phyloP scores from a whole-genome alignment of 1,140 invertebrate species.

The Stegodyphus mimosarum region DNA sequence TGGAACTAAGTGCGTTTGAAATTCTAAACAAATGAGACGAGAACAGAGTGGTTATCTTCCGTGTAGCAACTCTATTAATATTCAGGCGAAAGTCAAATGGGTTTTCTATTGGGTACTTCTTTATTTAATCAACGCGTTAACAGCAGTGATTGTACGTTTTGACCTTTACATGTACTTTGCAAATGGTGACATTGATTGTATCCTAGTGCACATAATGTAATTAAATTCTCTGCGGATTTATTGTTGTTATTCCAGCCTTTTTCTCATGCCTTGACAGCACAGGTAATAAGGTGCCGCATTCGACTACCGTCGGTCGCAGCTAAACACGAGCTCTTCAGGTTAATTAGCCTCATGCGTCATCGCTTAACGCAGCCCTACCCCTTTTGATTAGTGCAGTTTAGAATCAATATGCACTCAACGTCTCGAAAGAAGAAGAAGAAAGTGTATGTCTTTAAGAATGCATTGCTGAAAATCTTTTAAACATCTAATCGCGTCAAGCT shows the following conservation, averaged over 20 bases:
- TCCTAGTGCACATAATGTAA: not conserved
- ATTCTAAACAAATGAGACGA: no score
- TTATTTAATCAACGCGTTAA: no score
- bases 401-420: constrained; percentile 11
- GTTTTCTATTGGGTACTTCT: no score
- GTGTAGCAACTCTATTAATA: no score
- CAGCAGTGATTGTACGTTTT: no score
- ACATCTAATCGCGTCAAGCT: no score
- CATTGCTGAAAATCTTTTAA: no score
- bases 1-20: no score
- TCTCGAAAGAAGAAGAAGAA: not conserved
- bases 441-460: no score
- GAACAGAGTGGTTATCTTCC: no score
- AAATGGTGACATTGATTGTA: not conserved
- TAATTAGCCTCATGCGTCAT: constrained; percentile 41
- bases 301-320: not conserved
- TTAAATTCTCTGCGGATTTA: not conserved
- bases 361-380: constrained; percentile 30
- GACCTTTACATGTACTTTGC: not conserved
- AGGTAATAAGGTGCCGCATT: not conserved
- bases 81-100: no score
- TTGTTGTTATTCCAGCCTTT: no score
- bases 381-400: not conserved
- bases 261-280: not conserved
- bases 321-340: not conserved